Base-by-base conservation (phyloP, 2,888 invertebrate species). In the Anthophora plumipes region DNA sequence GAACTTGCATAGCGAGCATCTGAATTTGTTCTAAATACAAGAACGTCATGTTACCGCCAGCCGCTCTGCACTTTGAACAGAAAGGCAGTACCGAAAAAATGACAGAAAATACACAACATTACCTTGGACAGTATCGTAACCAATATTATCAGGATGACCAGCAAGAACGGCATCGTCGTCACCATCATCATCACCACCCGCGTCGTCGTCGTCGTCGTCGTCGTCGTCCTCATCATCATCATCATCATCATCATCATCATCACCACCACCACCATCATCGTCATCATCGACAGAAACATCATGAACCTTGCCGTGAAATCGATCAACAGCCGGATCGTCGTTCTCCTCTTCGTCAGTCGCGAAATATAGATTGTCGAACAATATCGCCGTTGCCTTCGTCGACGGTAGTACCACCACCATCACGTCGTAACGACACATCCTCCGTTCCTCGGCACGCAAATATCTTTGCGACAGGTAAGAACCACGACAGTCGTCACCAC, bases 41-140 rank as follows among this genome's bases (percentile, higher is more conserved):
- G 59, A 55, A 52, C 31, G 67, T 60, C 46, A 68, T 91, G 90
- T 82, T 91, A 77, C 89, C 90, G 55, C 89, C 91, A 57, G 85
- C 85, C 46, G 86, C 89, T 20, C 86, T 91, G 85, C 89, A 89
- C 84, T 81, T 90, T 72, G 91, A 90, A 70, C 88, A 88, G 66
- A 90, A 88, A 80, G 87, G 87, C 57, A 87, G 82, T 82, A 83
- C 72, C 67, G 86, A 85, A 59, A 85, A 85, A 72, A 52, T 86
- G 71, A 71, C 89, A 85, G 89, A n/a, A n/a, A n/a, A 86, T 88
- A 89, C 84, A 55, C 83, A 88, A 57, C 86, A 87, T 69, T 77
- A 70, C 55, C 52, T 67, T 66, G 67, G 59, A 57, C 52, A 43
- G 14, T 71, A 64, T 69, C 43, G 41, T 69, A 48, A 43, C 17